Base-by-base conservation (phyloP, 2,797 vertebrate genomes). In the Coregonus ussuriensis region DNA sequence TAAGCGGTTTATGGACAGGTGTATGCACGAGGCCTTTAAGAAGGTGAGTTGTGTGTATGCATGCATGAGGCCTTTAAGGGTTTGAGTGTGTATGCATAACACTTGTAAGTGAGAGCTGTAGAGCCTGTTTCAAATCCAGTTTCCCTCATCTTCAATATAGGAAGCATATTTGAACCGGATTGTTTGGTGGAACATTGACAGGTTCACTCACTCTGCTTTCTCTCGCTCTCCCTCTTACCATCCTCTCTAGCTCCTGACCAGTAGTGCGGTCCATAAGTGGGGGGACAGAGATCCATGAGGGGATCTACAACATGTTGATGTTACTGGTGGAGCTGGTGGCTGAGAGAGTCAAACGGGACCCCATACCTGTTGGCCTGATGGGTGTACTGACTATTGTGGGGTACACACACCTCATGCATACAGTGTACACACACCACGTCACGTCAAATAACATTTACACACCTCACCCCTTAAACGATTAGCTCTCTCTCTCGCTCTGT, bases 251-350 rank as follows among this genome's bases (percentile, higher is more conserved):
- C 86, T 99, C 85, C 92, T 99, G 91, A 99, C 97, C 53, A 99
- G 98, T 75, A 99, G 96, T 83, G 98, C 98, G 18, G 98, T 99
- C 80, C 98, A 99, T 90, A 99, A 99, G 84, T 99, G 98, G 98
- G 98, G 98, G 98, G 73, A 98, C 97, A 0, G 98, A 99, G 93
- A 99, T 99, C 89, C 98, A 99, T 1, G 98, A 99, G 91, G 98
- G 98, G 56, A 99, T 99, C 93, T 99, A 99, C 93, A 99, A 99
- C 93, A 99, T 99, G 98, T 91, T 99, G 75, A 99, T 99, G 97
- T 84, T 99, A 73, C 93, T 99, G 86, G 96, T 99, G 88, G 98
- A 99, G 87, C 91, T 99, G 90, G 98, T 96, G 78, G 98, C 98
- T 53, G 98, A 99, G 88, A 93, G 98, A 89, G 96, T 98, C 78